Evolutionary conservation across 2,797 vertebrate genomes (phyloP).

Genomic region (Stomatorhinus walkeri): DNA sequence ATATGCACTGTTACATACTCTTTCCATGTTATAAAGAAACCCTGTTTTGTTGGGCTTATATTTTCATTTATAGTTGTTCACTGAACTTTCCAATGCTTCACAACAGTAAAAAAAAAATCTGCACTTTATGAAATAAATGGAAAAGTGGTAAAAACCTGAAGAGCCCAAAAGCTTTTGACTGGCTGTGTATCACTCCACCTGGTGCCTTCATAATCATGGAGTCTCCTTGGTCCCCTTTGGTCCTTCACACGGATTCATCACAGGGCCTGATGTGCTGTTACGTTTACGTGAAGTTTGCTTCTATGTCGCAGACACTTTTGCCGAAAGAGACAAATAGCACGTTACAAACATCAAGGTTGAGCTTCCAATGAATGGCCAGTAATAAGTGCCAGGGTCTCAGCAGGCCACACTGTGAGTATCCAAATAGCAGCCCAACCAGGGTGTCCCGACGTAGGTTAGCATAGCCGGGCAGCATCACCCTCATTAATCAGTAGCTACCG

Average conservation of each 20-base stretch:
- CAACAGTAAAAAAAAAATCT: background rate
- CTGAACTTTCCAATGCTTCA: background rate
- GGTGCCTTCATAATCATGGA: background rate
- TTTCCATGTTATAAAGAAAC: background rate
- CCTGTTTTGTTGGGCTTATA: background rate
- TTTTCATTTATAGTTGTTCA: background rate
- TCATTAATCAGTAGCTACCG: background rate
- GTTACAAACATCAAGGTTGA: background rate
- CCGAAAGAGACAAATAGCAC: background rate
- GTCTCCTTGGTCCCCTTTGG: background rate
- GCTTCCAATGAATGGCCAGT: background rate
- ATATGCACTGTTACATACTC: background rate
- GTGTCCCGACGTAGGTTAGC: background rate
- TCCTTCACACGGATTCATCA: background rate
- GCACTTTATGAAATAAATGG: background rate
- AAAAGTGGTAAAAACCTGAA: background rate
- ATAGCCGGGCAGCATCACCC: background rate
- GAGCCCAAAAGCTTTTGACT: background rate
- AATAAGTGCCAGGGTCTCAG: background rate
- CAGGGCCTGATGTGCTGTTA: background rate
- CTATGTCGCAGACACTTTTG: background rate
- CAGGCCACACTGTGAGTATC: background rate
- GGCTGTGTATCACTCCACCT: background rate
- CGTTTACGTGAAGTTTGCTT: background rate
- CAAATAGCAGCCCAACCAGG: background rate